Evolutionary conservation across 2,113 vertebrate genomes (phyloP).

Genomic region (Mohoua ochrocephala): DNA sequence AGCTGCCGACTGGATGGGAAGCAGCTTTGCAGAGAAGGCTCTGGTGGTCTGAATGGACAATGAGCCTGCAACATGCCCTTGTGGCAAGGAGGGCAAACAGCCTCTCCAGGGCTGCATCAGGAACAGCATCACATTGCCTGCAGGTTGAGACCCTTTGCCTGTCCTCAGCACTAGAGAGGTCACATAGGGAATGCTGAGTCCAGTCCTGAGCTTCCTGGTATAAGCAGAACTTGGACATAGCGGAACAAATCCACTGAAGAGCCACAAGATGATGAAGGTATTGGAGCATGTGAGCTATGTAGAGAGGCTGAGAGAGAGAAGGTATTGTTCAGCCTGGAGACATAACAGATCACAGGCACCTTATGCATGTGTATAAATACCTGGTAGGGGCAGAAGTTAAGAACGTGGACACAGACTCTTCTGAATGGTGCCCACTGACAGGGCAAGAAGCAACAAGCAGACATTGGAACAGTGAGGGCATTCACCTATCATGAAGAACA

Average conservation of each 20-base stretch:
- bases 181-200: neutral
- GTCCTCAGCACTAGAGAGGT: neutral
- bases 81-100: neutral
- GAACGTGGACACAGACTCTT: neutral
- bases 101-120: neutral
- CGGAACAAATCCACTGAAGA: neutral
- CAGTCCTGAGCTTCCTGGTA: neutral
- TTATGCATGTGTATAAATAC: neutral
- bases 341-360: fast-evolving
- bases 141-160: neutral
- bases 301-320: neutral
- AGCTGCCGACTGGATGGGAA: neutral
- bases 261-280: neutral
- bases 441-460: neutral
- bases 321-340: neutral
- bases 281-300: neutral
- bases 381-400: neutral
- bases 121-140: neutral
- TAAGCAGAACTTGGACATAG: neutral
- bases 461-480: neutral
- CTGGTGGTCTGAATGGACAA: fast-evolving
- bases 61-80: neutral
- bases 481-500: neutral
- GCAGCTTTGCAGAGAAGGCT: neutral
- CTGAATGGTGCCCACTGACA: neutral